phyloP scores from a whole-genome alignment of 2,113 vertebrate species.

The Gavialis gangeticus region DNA sequence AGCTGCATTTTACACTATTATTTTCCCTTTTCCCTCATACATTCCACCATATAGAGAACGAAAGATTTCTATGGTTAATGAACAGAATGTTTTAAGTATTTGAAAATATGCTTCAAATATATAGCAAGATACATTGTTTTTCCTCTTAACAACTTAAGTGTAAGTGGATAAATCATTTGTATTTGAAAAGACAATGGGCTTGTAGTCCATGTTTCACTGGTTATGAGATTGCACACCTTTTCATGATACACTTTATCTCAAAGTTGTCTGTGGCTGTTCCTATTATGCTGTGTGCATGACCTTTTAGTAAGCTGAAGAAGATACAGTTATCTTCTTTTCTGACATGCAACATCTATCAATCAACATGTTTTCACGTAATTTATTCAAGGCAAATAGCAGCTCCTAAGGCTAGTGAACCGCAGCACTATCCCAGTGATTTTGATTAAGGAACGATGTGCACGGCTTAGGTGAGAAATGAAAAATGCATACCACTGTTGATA shows the following conservation, averaged over 20 bases:
- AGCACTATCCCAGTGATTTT: slow-evolving; percentile 85
- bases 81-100: neutral
- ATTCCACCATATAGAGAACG: neutral
- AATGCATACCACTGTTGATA: slow-evolving; percentile 83
- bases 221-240: slow-evolving; percentile 77
- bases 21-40: neutral
- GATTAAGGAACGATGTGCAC: slow-evolving; percentile 86
- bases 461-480: slow-evolving; percentile 86
- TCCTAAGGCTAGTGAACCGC: slow-evolving; percentile 87
- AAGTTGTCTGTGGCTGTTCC: slow-evolving; percentile 90
- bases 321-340: slow-evolving; percentile 97
- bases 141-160: slow-evolving; percentile 51
- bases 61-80: neutral
- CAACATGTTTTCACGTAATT: slow-evolving; percentile 91
- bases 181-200: slow-evolving; percentile 79
- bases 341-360: slow-evolving; percentile 97
- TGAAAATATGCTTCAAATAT: slow-evolving; percentile 35
- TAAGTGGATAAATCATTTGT: slow-evolving; percentile 79
- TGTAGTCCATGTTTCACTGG: slow-evolving; percentile 76
- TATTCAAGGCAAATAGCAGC: slow-evolving; percentile 91
- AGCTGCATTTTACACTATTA: neutral
- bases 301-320: slow-evolving; percentile 95
- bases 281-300: slow-evolving; percentile 92
- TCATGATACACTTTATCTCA: slow-evolving; percentile 81
- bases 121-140: slow-evolving; percentile 51